These are phyloP conservation scores for Liolophura sinensis DNA, from an alignment of 1,140 invertebrate genomes.

Conservation along the genomic window DNA sequence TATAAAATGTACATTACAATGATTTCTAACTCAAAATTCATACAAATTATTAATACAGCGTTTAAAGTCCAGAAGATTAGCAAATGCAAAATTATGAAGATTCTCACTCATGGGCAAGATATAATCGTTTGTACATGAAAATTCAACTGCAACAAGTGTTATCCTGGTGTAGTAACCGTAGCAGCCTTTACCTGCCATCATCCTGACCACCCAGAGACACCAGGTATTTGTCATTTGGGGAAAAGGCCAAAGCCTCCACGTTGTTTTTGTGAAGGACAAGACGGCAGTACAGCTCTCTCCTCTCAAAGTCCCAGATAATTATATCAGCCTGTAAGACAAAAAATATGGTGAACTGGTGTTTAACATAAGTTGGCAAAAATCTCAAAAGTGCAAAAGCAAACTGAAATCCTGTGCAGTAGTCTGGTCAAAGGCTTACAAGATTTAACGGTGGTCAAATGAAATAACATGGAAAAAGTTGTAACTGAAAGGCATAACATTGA, in stretches of 20 bases:
- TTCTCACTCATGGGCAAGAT: not conserved
- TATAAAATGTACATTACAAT: not conserved
- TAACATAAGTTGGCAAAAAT: not conserved
- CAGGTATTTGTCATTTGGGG: constrained; percentile 76
- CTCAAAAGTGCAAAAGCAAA: no score
- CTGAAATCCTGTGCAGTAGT: not conserved
- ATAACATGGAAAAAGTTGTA: not conserved
- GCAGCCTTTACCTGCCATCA: constrained; percentile 71
- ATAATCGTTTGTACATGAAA: not conserved
- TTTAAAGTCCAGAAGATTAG: no score
- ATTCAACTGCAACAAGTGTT: no score
- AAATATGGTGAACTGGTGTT: not conserved
- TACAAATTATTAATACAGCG: no score
- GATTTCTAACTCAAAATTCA: no score
- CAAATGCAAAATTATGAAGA: no score
- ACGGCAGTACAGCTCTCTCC: constrained; percentile 65
- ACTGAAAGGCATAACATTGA: not conserved
- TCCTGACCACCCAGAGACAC: constrained; percentile 86
- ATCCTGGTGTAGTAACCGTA: not conserved
- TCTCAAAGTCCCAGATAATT: constrained; percentile 84
- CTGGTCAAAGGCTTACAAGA: not conserved
- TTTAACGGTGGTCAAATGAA: not conserved
- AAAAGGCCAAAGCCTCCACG: constrained; percentile 81
- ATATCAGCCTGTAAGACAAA: constrained; percentile 68
- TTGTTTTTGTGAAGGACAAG: constrained; percentile 84